Base-by-base conservation (phyloP, 2,113 vertebrate species). In the Arvicanthis niloticus region DNA sequence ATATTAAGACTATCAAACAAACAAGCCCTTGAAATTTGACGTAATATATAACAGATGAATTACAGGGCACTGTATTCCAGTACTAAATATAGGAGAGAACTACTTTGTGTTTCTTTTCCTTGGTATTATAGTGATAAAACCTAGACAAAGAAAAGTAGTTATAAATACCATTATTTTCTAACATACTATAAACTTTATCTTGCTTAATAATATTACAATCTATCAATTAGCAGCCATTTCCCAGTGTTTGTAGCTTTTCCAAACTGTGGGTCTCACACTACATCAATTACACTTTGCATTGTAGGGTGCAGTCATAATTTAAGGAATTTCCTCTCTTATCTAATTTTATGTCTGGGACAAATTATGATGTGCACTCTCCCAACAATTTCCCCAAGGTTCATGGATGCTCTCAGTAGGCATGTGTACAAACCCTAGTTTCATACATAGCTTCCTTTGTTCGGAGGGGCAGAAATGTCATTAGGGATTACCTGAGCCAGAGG, bases 121-220 rank as follows among this genome's bases (percentile, higher is more conserved):
- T 91, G 22, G 51, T 80, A 75, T 95, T 93, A 8, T n/a, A 70
- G 11, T 94, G 75, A 42, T 90, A 95, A 24, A 84, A 92, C 19
- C 16, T 73, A 84, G 81, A 78, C 88, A 88, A 84, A 90, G 90
- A 84, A 3, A 84, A 93, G 19, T 89, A 60, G 34, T 76, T 91
- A 58, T 13, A 91, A 87, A 81, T 89, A 91, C 68, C 40, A 31
- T 88, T 94, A 45, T 89, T 97, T 97, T 95, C 78, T 88, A 95
- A 84, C 72, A n/a, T 86, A 82, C 29, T 51, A 65, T 96, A 93
- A 87, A 94, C 72, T 62, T 78, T 70, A 89, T 48, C 7, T 94
- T 95, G 60, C 53, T 93, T 94, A 93, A 70, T 89, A 89, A 68
- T 40, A 68, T 77, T 89, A 48, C 7, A 73, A 16, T 68, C 60